These are phyloP conservation scores for Halcyon senegalensis DNA, from an alignment of 2,113 vertebrate species.

Conservation along the genomic window DNA sequence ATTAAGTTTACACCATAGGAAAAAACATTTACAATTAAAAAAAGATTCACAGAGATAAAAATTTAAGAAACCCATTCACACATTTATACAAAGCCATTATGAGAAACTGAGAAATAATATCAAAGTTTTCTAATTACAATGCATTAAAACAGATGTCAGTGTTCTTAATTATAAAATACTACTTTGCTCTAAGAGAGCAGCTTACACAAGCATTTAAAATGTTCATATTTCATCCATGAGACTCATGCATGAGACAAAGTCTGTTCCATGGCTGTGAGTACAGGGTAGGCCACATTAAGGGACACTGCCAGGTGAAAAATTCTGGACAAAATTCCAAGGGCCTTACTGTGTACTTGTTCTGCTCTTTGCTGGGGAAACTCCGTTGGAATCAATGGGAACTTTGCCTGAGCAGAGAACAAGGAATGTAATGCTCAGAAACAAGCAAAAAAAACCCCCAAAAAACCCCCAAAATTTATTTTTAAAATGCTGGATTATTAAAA, in stretches of 20 bases:
- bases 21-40: not conserved
- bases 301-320: not conserved
- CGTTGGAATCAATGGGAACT: not conserved
- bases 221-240: not conserved
- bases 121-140: not conserved
- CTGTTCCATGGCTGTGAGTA: not conserved
- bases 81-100: fast-evolving
- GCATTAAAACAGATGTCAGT: not conserved
- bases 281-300: not conserved
- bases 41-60: not conserved
- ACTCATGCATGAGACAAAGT: not conserved
- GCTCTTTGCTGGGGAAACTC: not conserved
- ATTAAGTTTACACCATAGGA: not conserved
- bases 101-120: not conserved
- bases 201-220: not conserved
- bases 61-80: not conserved
- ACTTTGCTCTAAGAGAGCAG: not conserved
- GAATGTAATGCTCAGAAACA: not conserved
- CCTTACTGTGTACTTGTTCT: not conserved
- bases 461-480: too few species aligned
- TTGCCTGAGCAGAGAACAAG: not conserved
- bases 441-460: not conserved
- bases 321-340: not conserved
- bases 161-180: not conserved
- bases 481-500: not conserved